Conservation (phyloP, 2,888 invertebrate species). For the Orthosia cruda region DNA sequence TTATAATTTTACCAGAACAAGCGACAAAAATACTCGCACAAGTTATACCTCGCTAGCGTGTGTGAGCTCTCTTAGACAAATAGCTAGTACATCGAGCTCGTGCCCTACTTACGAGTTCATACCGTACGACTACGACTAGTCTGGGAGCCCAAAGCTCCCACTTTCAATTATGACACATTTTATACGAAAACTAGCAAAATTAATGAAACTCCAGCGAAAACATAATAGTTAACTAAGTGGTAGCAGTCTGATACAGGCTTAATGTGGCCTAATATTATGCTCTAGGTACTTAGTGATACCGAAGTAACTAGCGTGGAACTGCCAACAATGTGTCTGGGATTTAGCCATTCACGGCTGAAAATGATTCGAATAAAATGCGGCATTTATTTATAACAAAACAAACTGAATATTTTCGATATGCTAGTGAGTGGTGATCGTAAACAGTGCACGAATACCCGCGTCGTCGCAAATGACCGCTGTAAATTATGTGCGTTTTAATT, state of each 20-base stretch:
- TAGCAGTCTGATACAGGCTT: slow-evolving; percentile 14
- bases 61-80: not conserved
- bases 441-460: slow-evolving; percentile 64
- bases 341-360: not conserved
- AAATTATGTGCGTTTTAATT: slow-evolving; percentile 82
- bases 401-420: slow-evolving; percentile 21
- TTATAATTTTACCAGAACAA: slow-evolving; percentile 49
- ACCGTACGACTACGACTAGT: not conserved
- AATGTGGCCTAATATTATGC: not conserved
- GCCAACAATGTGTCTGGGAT: slow-evolving; percentile 2
- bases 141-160: not conserved
- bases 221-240: slow-evolving; percentile 18
- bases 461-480: slow-evolving; percentile 77
- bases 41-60: slow-evolving; percentile 14
- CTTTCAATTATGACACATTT: slow-evolving; percentile 14
- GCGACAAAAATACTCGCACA: slow-evolving; percentile 64
- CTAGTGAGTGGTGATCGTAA: slow-evolving; percentile 39
- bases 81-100: slow-evolving; percentile 1
- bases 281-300: slow-evolving; percentile 1
- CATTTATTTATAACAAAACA: not conserved
- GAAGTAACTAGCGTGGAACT: not conserved
- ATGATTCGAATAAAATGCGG: not conserved
- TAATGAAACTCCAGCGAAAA: slow-evolving; percentile 9
- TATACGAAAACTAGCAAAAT: slow-evolving; percentile 3
- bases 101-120: not conserved